Percentiles rank a stretch among this genome's conserved stretches.
Conservation (phyloP, 2,113 vertebrate species). For the Phyllostomus hastatus region DNA sequence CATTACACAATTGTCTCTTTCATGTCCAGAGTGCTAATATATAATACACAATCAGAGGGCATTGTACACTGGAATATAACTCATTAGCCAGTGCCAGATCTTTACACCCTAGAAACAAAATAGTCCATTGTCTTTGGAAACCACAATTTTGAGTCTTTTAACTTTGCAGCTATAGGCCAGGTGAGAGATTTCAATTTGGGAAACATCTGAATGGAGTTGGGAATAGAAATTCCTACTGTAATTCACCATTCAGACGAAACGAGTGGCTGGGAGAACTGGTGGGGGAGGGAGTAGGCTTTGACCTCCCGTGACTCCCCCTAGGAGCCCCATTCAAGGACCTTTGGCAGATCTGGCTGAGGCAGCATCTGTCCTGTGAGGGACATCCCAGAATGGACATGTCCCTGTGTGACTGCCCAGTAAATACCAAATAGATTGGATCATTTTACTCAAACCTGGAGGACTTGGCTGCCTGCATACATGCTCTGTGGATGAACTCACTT, state of each 20-base stretch:
- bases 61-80: constrained; percentile 23
- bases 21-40: constrained; percentile 5
- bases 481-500: constrained; percentile 79
- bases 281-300: neutral
- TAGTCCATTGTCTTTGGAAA: constrained; percentile 7
- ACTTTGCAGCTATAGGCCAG: constrained; percentile 36
- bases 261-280: neutral
- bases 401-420: constrained; percentile 69
- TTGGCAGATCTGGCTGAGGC: constrained; percentile 50
- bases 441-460: constrained; percentile 72
- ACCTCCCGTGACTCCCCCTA: neutral
- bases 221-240: neutral
- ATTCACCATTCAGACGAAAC: constrained; percentile 12
- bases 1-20: constrained; percentile 65
- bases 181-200: constrained; percentile 33
- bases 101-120: constrained; percentile 27
- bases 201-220: neutral
- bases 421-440: constrained; percentile 75
- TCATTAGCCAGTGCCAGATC: constrained; percentile 44
- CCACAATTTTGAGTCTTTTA: constrained; percentile 26
- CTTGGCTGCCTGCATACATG: constrained; percentile 72
- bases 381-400: constrained; percentile 70
- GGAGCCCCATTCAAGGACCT: constrained; percentile 8
- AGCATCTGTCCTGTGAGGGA: constrained; percentile 62
- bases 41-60: constrained; percentile 57